Evolutionary conservation across 2,797 vertebrate genomes (phyloP).

Genomic region (Argentina silus): DNA sequence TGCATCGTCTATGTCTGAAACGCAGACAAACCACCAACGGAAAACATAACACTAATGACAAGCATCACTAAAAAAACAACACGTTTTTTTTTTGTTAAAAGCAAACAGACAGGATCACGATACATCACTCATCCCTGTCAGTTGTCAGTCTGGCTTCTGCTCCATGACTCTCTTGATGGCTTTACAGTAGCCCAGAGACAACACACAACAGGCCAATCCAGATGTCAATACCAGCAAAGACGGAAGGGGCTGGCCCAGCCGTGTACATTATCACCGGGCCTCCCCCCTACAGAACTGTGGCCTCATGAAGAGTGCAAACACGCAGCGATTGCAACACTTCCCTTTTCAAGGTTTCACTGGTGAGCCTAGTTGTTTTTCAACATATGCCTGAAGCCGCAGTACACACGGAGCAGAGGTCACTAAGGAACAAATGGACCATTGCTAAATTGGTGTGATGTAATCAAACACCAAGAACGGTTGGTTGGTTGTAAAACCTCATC

Average conservation of each 20-base stretch:
- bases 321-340: constrained; percentile 70
- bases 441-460: constrained; percentile 44
- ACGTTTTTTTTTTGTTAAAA: no score
- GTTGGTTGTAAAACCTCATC: constrained; percentile 37
- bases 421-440: constrained; percentile 24
- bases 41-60: no score
- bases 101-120: no score
- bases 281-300: constrained; percentile 42
- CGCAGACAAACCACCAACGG: neutral
- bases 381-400: constrained; percentile 20
- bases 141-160: no score
- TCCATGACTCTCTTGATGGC: no score
- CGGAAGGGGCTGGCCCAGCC: constrained; percentile 16
- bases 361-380: constrained; percentile 44
- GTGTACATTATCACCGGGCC: constrained; percentile 29
- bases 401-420: constrained; percentile 43
- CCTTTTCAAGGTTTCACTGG: constrained; percentile 44
- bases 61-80: no score
- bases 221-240: constrained; percentile 27
- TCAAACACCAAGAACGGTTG: constrained; percentile 12
- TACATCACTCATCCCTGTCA: no score
- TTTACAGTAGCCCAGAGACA: no score
- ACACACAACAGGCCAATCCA: constrained; percentile 31
- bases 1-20: neutral
- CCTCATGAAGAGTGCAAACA: constrained; percentile 57